Evolutionary conservation across 2,797 vertebrate genomes (phyloP).

Genomic region (Lepidocolaptes lacrymiger): DNA sequence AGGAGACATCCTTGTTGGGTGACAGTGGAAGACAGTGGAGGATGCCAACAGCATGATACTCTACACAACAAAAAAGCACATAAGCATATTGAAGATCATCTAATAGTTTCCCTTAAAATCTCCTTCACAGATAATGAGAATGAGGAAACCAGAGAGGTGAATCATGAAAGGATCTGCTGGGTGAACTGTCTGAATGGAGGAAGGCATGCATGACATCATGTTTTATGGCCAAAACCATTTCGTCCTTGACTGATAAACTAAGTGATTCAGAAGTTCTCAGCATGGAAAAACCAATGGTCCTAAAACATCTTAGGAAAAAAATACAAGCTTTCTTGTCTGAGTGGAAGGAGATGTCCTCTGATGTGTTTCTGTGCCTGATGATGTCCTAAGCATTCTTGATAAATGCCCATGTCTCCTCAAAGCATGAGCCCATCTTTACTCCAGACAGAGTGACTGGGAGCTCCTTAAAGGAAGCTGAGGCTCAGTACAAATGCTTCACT

Average conservation of each 20-base stretch:
- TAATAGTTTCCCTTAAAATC: background rate
- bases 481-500: background rate
- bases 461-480: background rate
- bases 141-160: background rate
- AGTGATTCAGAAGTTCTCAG: background rate
- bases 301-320: background rate
- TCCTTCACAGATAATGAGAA: background rate
- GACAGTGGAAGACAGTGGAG: background rate
- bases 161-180: background rate
- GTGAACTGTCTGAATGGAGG: background rate
- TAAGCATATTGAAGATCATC: background rate
- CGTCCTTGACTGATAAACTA: background rate
- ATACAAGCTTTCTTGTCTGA: background rate
- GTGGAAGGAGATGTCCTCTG: background rate
- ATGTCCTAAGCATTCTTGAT: fast-evolving
- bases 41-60: background rate
- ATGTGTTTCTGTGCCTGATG: background rate
- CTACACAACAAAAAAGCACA: background rate
- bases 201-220: background rate
- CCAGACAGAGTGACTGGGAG: background rate
- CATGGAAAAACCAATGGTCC: background rate
- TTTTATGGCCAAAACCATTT: fast-evolving
- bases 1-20: background rate
- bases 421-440: background rate
- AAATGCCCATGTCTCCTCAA: fast-evolving